Conservation (phyloP, 2,888 invertebrate genomes). For the Zonitis immaculata region DNA sequence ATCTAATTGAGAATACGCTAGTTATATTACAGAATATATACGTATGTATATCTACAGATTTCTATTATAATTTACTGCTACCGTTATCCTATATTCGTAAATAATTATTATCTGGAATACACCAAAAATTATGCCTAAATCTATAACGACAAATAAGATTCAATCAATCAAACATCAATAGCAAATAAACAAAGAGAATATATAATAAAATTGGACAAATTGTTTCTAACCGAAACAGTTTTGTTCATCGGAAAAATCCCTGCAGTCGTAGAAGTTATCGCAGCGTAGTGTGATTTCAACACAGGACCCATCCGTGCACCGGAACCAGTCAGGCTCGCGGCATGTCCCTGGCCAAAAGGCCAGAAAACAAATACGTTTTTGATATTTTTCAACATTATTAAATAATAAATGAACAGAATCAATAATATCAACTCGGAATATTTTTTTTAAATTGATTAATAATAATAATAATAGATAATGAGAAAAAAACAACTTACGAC, state of each 20-base stretch:
- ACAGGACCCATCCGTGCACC: conserved; percentile 66
- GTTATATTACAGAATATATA: conserved; percentile 13
- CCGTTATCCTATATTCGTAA: conserved; percentile 10
- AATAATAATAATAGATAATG: background rate
- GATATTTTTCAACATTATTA: conserved; percentile 14
- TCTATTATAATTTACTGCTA: conserved; percentile 14
- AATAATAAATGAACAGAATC: background rate
- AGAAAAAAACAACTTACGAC: conserved; percentile 51
- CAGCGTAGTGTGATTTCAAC: conserved; percentile 73
- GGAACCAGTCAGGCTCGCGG: conserved; percentile 52
- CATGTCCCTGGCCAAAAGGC: conserved; percentile 48
- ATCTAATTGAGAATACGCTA: conserved; percentile 10
- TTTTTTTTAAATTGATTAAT: background rate
- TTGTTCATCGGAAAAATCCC: conserved; percentile 86
- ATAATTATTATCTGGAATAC: conserved; percentile 12
- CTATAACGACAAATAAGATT: conserved; percentile 13
- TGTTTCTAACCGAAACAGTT: conserved; percentile 66
- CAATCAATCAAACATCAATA: conserved; percentile 7
- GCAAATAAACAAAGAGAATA: conserved; percentile 21
- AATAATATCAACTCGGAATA: background rate
- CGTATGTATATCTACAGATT: conserved; percentile 17
- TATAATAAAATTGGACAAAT: conserved; percentile 30
- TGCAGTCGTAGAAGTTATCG: conserved; percentile 87
- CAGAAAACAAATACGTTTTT: conserved; percentile 34
- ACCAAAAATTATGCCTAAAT: conserved; percentile 18